Conservation (phyloP, 2,888 invertebrate species). For the Melanophora roralis region DNA sequence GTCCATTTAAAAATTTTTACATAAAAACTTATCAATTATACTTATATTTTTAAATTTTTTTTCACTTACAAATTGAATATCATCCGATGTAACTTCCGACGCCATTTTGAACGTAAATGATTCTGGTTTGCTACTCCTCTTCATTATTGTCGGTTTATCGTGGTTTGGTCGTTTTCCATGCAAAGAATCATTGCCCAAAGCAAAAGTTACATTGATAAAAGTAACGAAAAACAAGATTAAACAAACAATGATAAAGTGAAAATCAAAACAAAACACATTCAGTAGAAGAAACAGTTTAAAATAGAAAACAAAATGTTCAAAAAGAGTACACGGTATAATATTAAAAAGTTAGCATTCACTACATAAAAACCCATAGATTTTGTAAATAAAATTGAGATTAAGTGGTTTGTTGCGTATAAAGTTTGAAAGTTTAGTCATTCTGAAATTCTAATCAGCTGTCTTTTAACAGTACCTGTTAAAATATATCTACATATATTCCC, state of each 20-base stretch:
- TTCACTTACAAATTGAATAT: constrained; percentile 64
- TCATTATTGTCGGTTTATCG: constrained; percentile 22
- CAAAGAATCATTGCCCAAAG: constrained; percentile 36
- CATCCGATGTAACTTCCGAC: constrained; percentile 70
- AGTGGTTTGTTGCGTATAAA: too few species aligned
- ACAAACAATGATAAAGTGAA: constrained; percentile 35
- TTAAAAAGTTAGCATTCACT: background rate
- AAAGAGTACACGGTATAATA: background rate
- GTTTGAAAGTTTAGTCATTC: too few species aligned
- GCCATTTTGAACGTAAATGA: constrained; percentile 70
- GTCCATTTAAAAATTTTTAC: constrained; percentile 17
- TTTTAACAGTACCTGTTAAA: too few species aligned
- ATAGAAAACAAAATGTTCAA: background rate
- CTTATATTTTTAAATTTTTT: constrained; percentile 24
- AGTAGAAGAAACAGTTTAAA: background rate
- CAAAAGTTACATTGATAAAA: background rate
- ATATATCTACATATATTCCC: too few species aligned
- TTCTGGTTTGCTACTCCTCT: constrained; percentile 59
- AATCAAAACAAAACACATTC: constrained; percentile 48
- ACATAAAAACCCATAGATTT: too few species aligned
- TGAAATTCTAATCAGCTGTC: too few species aligned
- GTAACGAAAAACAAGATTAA: background rate
- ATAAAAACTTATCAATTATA: background rate
- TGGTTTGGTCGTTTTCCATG: constrained; percentile 55
- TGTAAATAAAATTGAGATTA: too few species aligned